Base-by-base conservation (phyloP, 2,888 invertebrate genomes). In the Cinara cedri region DNA sequence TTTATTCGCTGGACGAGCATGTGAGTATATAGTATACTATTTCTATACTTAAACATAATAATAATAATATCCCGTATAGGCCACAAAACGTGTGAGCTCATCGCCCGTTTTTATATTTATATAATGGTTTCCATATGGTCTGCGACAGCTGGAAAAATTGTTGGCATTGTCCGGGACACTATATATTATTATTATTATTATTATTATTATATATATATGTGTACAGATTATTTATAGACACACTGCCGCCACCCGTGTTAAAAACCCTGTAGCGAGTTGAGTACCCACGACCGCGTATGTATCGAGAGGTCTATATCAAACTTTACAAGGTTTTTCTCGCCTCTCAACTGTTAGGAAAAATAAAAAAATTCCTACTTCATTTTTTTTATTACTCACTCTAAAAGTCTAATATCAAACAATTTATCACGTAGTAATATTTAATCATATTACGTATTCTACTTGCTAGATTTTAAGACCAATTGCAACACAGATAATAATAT, bases 1-100 rank as follows among this genome's bases (percentile, higher is more conserved):
- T 96, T 72, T 98, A 97, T 87, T 96, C 97, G 65, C 92, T 98
- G 85, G 98, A 98, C 88, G 97, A 98, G 88, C 96, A 96, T 88
- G 97, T 97, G 89, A 95, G 95, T 94, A n/a, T n/a, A n/a, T n/a
- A 34, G 34, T 34, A 6, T 34, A n/a, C n/a, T 34, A 85, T 82
- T 71, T 49, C 68, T 74, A 70, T 70, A 66, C 62, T 46, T 81
- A 63, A 63, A 51, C 68, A 26, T 81, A 81, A 34, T 34, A 34
- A 34, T 34, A 34, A 34, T 34, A 34, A 34, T 49, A 13, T 70
- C 34, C 51, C 51, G 68, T 81, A 72, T 80, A 54, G 62, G 54
- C 66, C 57, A 51, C 78, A 19, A 26, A 71, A 65, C 71, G 72
- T 66, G 51, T 72, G 62, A 72, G 70, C 60, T 71, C 63, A 49